Conservation (phyloP, 2,888 invertebrate genomes). For the Anthrax anthrax region DNA sequence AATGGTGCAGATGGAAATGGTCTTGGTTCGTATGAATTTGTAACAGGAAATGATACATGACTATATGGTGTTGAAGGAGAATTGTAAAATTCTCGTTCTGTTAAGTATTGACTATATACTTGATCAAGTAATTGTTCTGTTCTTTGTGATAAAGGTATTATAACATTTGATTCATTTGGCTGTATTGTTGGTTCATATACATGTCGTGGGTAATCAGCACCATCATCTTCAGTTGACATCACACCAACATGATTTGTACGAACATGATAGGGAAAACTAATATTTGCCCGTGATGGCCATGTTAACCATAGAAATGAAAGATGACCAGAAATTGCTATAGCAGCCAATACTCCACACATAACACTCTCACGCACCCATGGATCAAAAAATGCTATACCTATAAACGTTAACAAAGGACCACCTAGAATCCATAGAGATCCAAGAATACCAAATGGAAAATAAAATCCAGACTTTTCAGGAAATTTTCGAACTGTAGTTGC, state of each 20-base stretch:
- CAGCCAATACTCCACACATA: constrained; percentile 50
- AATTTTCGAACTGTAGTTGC: constrained; percentile 58
- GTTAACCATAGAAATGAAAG: constrained; percentile 60
- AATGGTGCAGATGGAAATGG: not conserved
- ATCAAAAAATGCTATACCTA: constrained; percentile 65
- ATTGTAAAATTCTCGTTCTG: constrained; percentile 15
- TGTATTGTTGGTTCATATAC: constrained; percentile 14
- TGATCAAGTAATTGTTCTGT: constrained; percentile 47
- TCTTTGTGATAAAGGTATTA: constrained; percentile 47
- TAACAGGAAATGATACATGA: constrained; percentile 17
- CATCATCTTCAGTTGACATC: constrained; percentile 39
- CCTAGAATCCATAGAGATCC: constrained; percentile 80
- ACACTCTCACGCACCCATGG: constrained; percentile 68
- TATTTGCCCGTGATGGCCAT: constrained; percentile 71
- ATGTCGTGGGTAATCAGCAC: constrained; percentile 18
- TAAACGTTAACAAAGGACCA: constrained; percentile 62
- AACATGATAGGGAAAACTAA: constrained; percentile 83
- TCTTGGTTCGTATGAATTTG: not conserved
- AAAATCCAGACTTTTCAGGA: constrained; percentile 69
- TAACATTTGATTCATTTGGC: constrained; percentile 34
- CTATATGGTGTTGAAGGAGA: constrained; percentile 16
- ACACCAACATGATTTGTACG: constrained; percentile 67
- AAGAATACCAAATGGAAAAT: constrained; percentile 66
- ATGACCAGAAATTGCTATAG: constrained; percentile 52
- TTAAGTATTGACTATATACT: constrained; percentile 39